Percentiles rank a stretch among this genome's conserved stretches.
Conservation (phyloP, 2,888 invertebrate genomes). For the Cantharis lateralis region DNA sequence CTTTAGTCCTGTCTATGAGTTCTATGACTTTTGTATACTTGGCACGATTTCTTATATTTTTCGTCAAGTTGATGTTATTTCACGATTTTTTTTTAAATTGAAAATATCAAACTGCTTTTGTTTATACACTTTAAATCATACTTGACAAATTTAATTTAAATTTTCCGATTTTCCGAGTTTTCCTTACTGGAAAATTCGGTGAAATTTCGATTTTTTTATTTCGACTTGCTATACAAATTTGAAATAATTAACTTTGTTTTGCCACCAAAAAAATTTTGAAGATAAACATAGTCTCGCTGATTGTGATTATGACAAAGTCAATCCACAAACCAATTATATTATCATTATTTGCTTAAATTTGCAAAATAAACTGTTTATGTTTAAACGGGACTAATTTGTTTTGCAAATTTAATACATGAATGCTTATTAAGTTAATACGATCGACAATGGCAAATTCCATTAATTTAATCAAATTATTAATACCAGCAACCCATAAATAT, state of each 20-base stretch:
- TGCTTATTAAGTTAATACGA: background rate
- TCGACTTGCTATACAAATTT: too few relatives aligned
- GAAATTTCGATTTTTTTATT: background rate
- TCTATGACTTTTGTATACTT: slow-evolving; percentile 32
- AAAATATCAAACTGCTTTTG: background rate
- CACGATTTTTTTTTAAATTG: background rate
- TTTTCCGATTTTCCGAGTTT: background rate
- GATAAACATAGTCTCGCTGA: background rate
- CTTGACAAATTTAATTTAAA: background rate
- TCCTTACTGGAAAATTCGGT: too few relatives aligned
- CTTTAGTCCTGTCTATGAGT: slow-evolving; percentile 17
- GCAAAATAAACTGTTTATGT: background rate
- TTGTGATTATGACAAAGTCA: background rate
- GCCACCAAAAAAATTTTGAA: background rate
- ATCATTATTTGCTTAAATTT: background rate
- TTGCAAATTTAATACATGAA: background rate
- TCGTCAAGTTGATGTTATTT: slow-evolving; percentile 28
- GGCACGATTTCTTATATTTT: slow-evolving; percentile 33
- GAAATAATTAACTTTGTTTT: too few relatives aligned
- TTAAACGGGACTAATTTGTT: background rate
- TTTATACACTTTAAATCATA: background rate
- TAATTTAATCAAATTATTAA: background rate
- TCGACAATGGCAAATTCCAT: background rate
- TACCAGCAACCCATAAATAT: background rate
- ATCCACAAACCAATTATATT: background rate